Base-by-base conservation (phyloP, 2,888 invertebrate genomes). In the Ectropis crepuscularia region DNA sequence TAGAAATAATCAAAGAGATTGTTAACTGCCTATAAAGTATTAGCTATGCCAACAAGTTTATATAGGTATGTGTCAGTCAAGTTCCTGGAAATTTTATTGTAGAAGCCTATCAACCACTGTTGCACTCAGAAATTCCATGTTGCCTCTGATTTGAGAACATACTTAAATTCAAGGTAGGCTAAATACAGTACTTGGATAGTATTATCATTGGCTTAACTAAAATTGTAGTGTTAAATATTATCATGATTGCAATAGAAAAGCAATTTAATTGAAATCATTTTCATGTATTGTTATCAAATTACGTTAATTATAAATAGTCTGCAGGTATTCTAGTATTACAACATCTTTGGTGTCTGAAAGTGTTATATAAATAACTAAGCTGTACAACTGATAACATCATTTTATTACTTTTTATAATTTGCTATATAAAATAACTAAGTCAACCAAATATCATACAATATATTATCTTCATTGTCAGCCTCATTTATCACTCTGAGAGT, bases 361-460 rank as follows among this genome's bases (percentile, higher is more conserved):
- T 49, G 49, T 41, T 37, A 45, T 37, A 45, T 12, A 55, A 59
- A 51, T 59, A 59, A 57, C 55, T 37, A 43, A 46, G 36, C 53
- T 65, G 57, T 65, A 61, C 48, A 65, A 61, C 49, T 61, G 61
- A 41, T 51, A 64, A 47, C 51, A 50, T 53, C 57, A 57, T 64
- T 60, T 50, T 53, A 58, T 45, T 39, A 38, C 9, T 54, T 54
- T 36, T 50, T 12, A 51, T 51, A 46, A 36, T 28, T 43, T 49
- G 39, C 61, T 11, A 41, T 41, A 41, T 41, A 42, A 41, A n/a
- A 50, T 68, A 65, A 65, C 81, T 84, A 95, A 93, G 94, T 95
- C 77, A 94, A 92, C 97, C 97, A 97, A 87, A 97, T 96, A 88
- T 97, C 96, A 88, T 96, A 96, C 92, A 97, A 94, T 83, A 96